Percentiles rank a stretch among this genome's conserved stretches.
Conservation (phyloP, 1,140 invertebrate species). For the Drosophila ironensis region DNA sequence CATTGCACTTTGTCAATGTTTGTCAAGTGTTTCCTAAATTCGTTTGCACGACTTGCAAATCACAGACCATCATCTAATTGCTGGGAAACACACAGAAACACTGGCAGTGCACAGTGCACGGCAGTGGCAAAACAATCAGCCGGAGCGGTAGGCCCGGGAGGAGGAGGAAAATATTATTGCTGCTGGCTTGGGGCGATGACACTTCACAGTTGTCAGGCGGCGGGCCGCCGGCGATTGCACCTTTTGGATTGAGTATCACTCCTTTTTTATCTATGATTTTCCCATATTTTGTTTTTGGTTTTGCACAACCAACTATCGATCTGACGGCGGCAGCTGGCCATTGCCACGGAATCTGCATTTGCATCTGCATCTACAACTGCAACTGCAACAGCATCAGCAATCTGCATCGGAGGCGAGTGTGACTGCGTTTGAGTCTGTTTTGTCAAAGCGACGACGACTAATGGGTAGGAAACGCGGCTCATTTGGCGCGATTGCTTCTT, state of each 20-base stretch:
- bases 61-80: conserved; percentile 62
- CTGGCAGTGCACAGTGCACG: too few species aligned
- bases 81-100: conserved; percentile 69
- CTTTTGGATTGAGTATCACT: conserved; percentile 17
- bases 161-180: conserved; percentile 56
- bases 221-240: conserved; percentile 25
- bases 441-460: conserved; percentile 52
- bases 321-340: conserved; percentile 20
- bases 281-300: neutral
- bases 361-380: conserved; percentile 6
- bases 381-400: too few species aligned
- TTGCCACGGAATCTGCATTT: conserved; percentile 14
- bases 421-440: conserved; percentile 37
- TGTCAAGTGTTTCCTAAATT: conserved; percentile 54
- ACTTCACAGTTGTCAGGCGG: conserved; percentile 50
- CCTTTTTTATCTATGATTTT: neutral
- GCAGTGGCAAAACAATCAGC: conserved; percentile 51
- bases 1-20: conserved; percentile 42
- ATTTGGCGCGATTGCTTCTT: conserved; percentile 69
- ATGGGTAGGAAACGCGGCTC: conserved; percentile 65
- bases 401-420: neutral
- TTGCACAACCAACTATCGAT: conserved; percentile 29
- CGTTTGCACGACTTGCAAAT: conserved; percentile 63
- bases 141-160: conserved; percentile 6
- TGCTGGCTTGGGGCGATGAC: conserved; percentile 68